phyloP scores from a whole-genome alignment of 2,797 vertebrate genomes.

The Poecilia picta region DNA sequence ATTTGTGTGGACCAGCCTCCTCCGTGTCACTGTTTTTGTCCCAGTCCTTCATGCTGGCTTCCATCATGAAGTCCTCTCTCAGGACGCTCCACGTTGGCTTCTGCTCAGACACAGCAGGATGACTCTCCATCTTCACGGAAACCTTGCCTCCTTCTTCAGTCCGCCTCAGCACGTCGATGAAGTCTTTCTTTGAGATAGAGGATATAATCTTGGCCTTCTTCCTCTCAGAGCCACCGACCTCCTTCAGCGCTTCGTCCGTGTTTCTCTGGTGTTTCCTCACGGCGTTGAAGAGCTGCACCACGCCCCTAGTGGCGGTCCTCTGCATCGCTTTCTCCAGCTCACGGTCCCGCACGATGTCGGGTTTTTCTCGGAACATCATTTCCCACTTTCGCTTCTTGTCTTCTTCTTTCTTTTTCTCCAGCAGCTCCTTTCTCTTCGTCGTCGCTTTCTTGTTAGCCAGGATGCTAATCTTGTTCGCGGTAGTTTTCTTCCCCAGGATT shows the following conservation, averaged over 20 bases:
- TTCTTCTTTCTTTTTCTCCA: conserved; percentile 87
- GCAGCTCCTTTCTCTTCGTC: conserved; percentile 77
- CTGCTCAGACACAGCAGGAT: conserved; percentile 67
- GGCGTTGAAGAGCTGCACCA: conserved; percentile 95
- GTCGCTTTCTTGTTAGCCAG: conserved; percentile 88
- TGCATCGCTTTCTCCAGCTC: conserved; percentile 89
- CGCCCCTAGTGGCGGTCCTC: conserved; percentile 93
- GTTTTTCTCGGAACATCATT: conserved; percentile 92
- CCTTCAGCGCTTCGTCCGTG: conserved; percentile 85
- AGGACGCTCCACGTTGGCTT: conserved; percentile 89
- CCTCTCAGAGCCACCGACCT: conserved; percentile 86
- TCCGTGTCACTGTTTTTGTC: conserved; percentile 87
- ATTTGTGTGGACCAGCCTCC: conserved; percentile 3
- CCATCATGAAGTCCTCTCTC: conserved; percentile 96
- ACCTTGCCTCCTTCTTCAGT: conserved; percentile 37
- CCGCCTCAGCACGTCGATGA: conserved; percentile 89
- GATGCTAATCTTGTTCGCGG: conserved; percentile 68
- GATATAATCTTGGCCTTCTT: conserved; percentile 90
- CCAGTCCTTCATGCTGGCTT: conserved; percentile 97
- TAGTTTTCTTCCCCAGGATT: conserved; percentile 1
- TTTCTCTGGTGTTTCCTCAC: conserved; percentile 91
- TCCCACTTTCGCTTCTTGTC: conserved; percentile 92
- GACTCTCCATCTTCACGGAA: conserved; percentile 46
- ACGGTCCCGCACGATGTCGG: conserved; percentile 88
- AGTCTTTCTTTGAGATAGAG: conserved; percentile 92